Evolutionary conservation across 1,140 invertebrate species (phyloP).

Genomic region (Calliphora vicina): DNA sequence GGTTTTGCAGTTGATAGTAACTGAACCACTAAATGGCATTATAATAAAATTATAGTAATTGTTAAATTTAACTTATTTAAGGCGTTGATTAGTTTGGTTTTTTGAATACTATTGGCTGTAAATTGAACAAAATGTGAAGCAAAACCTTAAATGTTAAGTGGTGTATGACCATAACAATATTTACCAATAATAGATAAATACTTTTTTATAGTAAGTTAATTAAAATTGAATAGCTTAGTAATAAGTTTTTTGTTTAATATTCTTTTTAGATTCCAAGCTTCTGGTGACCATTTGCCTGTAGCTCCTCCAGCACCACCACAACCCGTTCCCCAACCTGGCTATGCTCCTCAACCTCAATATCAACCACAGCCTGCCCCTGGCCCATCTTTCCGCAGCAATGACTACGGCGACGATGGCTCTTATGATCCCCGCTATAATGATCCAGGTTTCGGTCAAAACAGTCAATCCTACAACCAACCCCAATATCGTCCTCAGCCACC

Average conservation of each 20-base stretch:
- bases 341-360: conserved; percentile 63
- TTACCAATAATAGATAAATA: too few species aligned
- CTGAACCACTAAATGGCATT: background rate
- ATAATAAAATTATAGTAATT: background rate
- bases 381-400: conserved; percentile 63
- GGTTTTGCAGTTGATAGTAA: background rate
- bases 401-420: conserved; percentile 68
- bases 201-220: too few species aligned
- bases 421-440: conserved; percentile 64
- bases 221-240: background rate
- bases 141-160: background rate
- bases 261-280: conserved; percentile 70
- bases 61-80: background rate
- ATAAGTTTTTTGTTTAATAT: background rate
- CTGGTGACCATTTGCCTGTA: conserved; percentile 80
- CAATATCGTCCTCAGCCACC: conserved; percentile 51
- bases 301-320: conserved; percentile 71
- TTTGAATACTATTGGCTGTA: background rate
- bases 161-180: background rate
- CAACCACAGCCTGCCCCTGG: conserved; percentile 54
- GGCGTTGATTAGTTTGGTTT: background rate
- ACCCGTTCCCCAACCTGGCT: conserved; percentile 65
- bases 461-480: conserved; percentile 56
- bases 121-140: background rate
- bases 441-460: conserved; percentile 57